A percentile compares a stretch with the other conserved stretches of the same genome.
These are phyloP conservation scores for Trichomalopsis sarcophagae DNA, from an alignment of 1,140 invertebrate species.

Conservation along the genomic window DNA sequence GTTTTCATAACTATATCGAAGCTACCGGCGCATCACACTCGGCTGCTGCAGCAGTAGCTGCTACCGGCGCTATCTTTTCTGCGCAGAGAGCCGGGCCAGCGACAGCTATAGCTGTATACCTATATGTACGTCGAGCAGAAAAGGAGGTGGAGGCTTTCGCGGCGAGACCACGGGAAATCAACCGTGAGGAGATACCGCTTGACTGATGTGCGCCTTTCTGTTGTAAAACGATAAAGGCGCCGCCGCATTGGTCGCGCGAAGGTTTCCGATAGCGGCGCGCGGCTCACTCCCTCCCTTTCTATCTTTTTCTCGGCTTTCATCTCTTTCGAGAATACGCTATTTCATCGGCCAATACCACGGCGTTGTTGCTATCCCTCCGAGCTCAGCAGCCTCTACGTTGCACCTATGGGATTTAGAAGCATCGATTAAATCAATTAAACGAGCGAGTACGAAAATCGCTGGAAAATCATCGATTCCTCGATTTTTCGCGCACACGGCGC, in stretches of 20 bases:
- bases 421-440: no score
- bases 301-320: conserved; percentile 41
- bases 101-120: background rate
- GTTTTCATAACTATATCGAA: conserved; percentile 73
- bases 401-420: no score
- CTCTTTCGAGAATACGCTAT: conserved; percentile 38
- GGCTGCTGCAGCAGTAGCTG: conserved; percentile 36
- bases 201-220: conserved; percentile 76
- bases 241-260: conserved; percentile 72
- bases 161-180: conserved; percentile 74
- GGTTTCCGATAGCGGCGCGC: conserved; percentile 71
- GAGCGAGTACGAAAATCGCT: conserved; percentile 18
- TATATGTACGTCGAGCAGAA: conserved; percentile 21
- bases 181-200: conserved; percentile 76
- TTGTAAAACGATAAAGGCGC: conserved; percentile 76
- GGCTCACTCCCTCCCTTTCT: conserved; percentile 43
- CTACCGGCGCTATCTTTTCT: conserved; percentile 66
- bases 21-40: conserved; percentile 54
- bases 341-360: background rate
- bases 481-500: conserved; percentile 10
- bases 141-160: conserved; percentile 54
- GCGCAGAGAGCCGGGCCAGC: conserved; percentile 29
- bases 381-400: background rate
- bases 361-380: background rate
- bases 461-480: conserved; percentile 45